These are phyloP conservation scores for Drosophila robusta DNA, from an alignment of 2,888 invertebrate species.

Conservation along the genomic window DNA sequence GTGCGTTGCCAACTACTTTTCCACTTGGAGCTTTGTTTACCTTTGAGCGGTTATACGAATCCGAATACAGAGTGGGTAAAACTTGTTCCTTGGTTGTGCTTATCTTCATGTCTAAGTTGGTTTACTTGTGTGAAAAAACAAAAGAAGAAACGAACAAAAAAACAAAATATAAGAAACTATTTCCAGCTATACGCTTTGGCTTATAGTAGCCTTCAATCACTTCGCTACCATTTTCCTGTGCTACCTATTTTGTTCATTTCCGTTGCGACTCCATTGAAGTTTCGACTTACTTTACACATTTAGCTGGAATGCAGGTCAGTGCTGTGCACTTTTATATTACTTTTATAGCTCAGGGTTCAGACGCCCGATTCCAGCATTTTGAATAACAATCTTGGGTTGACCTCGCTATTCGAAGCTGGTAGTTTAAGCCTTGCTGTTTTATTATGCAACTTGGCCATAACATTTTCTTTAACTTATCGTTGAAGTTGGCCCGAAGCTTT, in stretches of 20 bases:
- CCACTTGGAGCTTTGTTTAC: conserved; percentile 61
- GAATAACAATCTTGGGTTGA: conserved; percentile 34
- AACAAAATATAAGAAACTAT: not conserved
- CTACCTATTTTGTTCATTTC: conserved; percentile 67
- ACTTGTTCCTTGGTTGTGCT: conserved; percentile 53
- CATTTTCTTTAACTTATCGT: too few species aligned
- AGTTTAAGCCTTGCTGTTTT: conserved; percentile 31
- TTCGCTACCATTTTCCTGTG: not conserved
- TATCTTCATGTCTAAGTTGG: conserved; percentile 67
- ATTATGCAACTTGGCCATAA: conserved; percentile 22
- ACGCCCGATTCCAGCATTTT: conserved; percentile 30
- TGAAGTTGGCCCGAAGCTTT: not conserved
- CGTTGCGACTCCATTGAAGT: conserved; percentile 51
- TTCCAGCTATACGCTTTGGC: conserved; percentile 39
- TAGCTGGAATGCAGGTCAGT: conserved; percentile 71
- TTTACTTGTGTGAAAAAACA: conserved; percentile 56
- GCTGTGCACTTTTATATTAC: conserved; percentile 59
- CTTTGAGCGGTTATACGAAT: conserved; percentile 30
- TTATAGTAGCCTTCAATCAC: conserved; percentile 59
- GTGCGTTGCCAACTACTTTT: conserved; percentile 61
- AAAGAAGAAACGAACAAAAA: not conserved
- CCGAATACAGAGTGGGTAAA: conserved; percentile 49
- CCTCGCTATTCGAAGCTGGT: conserved; percentile 21
- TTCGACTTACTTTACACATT: conserved; percentile 42
- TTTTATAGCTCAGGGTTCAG: conserved; percentile 43